These are phyloP conservation scores for Nephrotoma flavescens DNA, from an alignment of 2,888 invertebrate genomes.

Conservation along the genomic window DNA sequence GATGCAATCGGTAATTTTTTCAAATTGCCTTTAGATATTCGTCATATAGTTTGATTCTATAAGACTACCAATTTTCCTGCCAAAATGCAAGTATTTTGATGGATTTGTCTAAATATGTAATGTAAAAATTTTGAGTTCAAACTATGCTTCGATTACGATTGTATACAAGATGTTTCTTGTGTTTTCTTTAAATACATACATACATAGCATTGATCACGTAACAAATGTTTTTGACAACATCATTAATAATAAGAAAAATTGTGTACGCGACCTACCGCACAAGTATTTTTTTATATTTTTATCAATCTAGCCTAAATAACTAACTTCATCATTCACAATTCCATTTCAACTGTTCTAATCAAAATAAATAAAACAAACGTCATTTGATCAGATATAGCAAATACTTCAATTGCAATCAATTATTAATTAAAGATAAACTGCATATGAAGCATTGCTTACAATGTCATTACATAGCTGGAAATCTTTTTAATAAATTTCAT, in stretches of 20 bases:
- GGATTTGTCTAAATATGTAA: too few relatives aligned
- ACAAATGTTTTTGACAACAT: too few relatives aligned
- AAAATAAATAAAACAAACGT: background rate
- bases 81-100: background rate
- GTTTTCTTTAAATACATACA: too few relatives aligned
- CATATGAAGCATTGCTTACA: background rate
- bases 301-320: background rate
- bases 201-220: too few relatives aligned
- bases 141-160: too few relatives aligned
- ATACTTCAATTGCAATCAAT: background rate
- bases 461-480: background rate
- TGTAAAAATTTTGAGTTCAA: too few relatives aligned
- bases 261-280: background rate
- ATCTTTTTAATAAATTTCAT: background rate
- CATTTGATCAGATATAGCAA: background rate
- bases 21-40: too few relatives aligned
- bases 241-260: too few relatives aligned
- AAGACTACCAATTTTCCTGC: background rate
- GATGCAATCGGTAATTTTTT: background rate
- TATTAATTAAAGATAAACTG: background rate
- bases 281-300: background rate
- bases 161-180: too few relatives aligned
- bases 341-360: background rate
- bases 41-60: too few relatives aligned
- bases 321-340: background rate